Percentiles rank a stretch among this genome's conserved stretches.
Conservation (phyloP, 2,888 invertebrate species). For the Heliconius sara region DNA sequence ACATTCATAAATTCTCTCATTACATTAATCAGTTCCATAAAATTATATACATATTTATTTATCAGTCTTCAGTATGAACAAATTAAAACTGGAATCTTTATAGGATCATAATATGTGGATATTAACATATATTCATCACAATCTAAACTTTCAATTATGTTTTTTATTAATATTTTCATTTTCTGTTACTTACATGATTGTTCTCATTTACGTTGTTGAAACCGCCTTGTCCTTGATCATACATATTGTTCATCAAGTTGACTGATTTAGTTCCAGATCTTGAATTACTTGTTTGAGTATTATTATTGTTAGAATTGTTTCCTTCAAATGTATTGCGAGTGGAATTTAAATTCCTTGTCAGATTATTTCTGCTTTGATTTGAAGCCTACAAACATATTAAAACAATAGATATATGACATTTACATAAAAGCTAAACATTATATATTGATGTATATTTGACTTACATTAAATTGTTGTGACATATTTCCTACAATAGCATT, state of each 20-base stretch:
- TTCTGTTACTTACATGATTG: slow-evolving; percentile 66
- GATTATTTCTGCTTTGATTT: slow-evolving; percentile 77
- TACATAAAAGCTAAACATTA: not conserved
- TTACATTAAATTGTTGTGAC: slow-evolving; percentile 76
- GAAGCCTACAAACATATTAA: slow-evolving; percentile 58
- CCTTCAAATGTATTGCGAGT: slow-evolving; percentile 76
- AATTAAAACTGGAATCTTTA: no score
- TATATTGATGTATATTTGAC: slow-evolving; percentile 52
- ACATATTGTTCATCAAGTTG: slow-evolving; percentile 80
- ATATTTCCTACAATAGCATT: slow-evolving; percentile 76
- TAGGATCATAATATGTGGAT: no score
- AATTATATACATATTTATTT: no score
- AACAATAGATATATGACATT: not conserved
- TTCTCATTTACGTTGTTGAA: slow-evolving; percentile 75
- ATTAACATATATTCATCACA: no score
- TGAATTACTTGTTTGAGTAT: slow-evolving; percentile 66
- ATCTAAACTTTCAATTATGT: not conserved
- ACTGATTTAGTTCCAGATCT: slow-evolving; percentile 74
- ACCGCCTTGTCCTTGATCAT: slow-evolving; percentile 74
- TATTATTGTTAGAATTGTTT: slow-evolving; percentile 70
- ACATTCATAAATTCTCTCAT: no score
- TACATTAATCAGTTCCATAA: no score
- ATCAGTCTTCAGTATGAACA: no score
- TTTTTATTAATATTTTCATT: not conserved
- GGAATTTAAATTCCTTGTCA: slow-evolving; percentile 75